Percentiles rank a stretch among this genome's conserved stretches.
Conservation (phyloP, 2,113 vertebrate genomes). For the Poeciliopsis prolifica region DNA sequence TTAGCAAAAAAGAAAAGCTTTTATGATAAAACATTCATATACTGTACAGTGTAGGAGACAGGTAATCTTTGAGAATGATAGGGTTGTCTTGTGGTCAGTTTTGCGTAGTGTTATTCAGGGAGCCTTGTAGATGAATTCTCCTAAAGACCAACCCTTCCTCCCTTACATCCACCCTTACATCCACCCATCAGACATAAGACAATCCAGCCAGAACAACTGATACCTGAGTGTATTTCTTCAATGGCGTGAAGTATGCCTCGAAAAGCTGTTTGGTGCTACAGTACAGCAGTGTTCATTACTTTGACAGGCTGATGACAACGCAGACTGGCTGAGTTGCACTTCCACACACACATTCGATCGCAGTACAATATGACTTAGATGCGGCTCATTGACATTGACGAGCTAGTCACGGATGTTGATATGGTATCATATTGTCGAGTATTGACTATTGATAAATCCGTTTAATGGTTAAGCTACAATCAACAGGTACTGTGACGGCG, state of each 20-base stretch:
- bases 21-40: conserved; percentile 87
- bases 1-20: conserved; percentile 84
- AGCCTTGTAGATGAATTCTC: conserved; percentile 68
- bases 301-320: conserved; percentile 64
- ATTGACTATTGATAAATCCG: background rate
- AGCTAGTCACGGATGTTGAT: background rate
- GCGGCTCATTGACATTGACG: background rate
- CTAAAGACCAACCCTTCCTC: conserved; percentile 60
- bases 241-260: conserved; percentile 68
- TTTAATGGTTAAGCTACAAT: background rate
- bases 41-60: conserved; percentile 76
- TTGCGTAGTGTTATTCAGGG: conserved; percentile 66
- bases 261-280: conserved; percentile 70
- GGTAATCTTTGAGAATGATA: conserved; percentile 75
- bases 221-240: conserved; percentile 70
- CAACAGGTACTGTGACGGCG: background rate
- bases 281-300: conserved; percentile 68
- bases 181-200: conserved; percentile 62
- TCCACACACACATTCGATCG: background rate
- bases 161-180: conserved; percentile 49
- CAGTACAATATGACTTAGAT: background rate
- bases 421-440: background rate
- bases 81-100: conserved; percentile 79
- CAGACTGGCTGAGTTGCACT: conserved; percentile 23
- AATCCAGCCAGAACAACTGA: conserved; percentile 62